Evolutionary conservation across 2,797 vertebrate species (phyloP).

Genomic region (Falco novaeseelandiae): DNA sequence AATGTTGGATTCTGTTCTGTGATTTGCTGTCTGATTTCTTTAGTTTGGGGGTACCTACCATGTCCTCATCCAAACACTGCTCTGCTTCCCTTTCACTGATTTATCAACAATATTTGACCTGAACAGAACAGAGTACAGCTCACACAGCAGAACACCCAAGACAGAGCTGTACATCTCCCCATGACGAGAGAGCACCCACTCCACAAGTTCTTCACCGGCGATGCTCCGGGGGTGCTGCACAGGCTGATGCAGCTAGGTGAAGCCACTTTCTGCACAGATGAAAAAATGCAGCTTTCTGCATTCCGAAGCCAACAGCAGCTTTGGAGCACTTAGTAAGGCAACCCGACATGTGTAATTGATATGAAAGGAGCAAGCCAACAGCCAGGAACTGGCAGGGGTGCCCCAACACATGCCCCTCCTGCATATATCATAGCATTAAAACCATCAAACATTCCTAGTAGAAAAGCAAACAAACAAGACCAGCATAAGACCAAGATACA

Average conservation of each 20-base stretch:
- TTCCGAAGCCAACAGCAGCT: not conserved
- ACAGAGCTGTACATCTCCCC: not conserved
- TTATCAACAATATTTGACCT: not conserved
- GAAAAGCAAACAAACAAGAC: conserved; percentile 54
- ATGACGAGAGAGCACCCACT: fast-evolving
- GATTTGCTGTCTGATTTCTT: not conserved
- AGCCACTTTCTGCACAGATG: not conserved
- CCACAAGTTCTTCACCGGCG: not conserved
- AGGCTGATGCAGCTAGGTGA: not conserved
- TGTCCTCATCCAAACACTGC: fast-evolving
- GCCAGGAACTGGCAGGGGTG: not conserved
- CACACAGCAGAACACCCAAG: not conserved
- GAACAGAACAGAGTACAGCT: not conserved
- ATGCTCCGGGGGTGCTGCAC: not conserved
- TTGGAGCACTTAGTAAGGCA: not conserved
- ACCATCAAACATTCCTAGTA: conserved; percentile 9
- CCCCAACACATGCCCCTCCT: not conserved
- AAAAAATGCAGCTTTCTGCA: not conserved
- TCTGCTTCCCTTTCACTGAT: not conserved
- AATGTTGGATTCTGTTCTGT: not conserved
- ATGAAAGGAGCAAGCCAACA: not conserved
- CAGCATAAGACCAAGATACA: conserved; percentile 10
- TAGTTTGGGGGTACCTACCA: not conserved
- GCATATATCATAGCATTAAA: conserved; percentile 8
- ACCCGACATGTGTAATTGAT: not conserved